Percentiles rank a stretch among this genome's conserved stretches.
phyloP scores from a whole-genome alignment of 1,140 invertebrate species.

The Akabosia matsudoensis region DNA sequence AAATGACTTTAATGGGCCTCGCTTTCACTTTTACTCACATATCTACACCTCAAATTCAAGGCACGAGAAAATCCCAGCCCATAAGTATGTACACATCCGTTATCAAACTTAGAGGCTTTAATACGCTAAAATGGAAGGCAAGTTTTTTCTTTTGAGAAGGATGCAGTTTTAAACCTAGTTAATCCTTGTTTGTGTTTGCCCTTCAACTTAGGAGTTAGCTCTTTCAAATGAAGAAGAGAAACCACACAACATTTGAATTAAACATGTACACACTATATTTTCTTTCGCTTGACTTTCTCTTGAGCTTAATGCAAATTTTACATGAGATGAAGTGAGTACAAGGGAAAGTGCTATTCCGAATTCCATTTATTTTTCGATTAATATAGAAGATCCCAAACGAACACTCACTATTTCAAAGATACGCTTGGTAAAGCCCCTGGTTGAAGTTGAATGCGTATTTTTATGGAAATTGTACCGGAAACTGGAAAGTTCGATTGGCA shows the following conservation, averaged over 20 bases:
- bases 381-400: no score
- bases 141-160: not conserved
- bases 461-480: no score
- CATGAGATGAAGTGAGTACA: no score
- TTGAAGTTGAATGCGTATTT: no score
- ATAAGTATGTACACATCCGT: not conserved
- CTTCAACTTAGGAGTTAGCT: not conserved
- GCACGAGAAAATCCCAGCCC: not conserved
- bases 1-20: slow-evolving; percentile 13
- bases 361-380: no score
- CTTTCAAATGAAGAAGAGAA: not conserved
- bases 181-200: slow-evolving; percentile 8
- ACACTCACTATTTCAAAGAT: no score
- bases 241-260: slow-evolving; percentile 12
- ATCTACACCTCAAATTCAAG: not conserved
- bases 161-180: not conserved
- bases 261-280: no score
- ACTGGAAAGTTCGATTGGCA: no score
- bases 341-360: no score
- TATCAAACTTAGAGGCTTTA: not conserved
- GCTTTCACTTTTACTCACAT: slow-evolving; percentile 11
- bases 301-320: no score
- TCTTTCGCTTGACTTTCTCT: no score
- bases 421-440: no score
- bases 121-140: not conserved